Percentiles rank a stretch among this genome's conserved stretches.
phyloP scores from a whole-genome alignment of 92 coral and sea anemone genomes.

The Parazoanthus atlanticus region DNA sequence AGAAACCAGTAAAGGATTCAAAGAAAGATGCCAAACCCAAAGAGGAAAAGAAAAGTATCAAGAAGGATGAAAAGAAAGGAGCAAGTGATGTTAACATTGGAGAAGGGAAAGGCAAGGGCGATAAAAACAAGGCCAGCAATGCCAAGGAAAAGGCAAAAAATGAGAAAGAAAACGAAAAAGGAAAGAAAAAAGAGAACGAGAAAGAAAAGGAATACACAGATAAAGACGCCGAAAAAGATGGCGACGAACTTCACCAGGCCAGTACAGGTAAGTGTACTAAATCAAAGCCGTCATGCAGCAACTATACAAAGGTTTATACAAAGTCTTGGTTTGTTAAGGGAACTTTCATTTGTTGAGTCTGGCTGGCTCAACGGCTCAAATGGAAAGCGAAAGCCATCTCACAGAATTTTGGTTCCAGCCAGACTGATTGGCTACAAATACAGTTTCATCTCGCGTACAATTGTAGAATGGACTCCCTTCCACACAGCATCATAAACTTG shows the following conservation, averaged over 20 bases:
- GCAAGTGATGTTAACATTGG: conserved; percentile 42
- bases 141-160: conserved; percentile 58
- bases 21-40: conserved; percentile 29
- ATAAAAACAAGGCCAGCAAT: conserved; percentile 14
- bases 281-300: not conserved
- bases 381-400: no score
- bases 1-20: conserved; percentile 22
- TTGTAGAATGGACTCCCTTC: no score
- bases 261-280: conserved; percentile 53
- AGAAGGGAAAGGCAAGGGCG: conserved; percentile 25
- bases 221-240: conserved; percentile 53
- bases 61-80: conserved; percentile 18
- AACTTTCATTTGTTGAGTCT: not conserved
- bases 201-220: conserved; percentile 44
- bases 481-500: no score
- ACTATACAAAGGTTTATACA: not conserved
- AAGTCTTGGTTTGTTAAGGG: not conserved
- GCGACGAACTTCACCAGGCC: conserved; percentile 63
- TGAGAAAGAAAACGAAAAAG: conserved; percentile 35
- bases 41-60: conserved; percentile 3
- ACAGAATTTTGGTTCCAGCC: no score
- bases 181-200: conserved; percentile 34
- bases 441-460: no score
- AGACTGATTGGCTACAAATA: no score
- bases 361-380: not conserved